phyloP scores from a whole-genome alignment of 1,140 invertebrate genomes.

The Caenorhabditis elegans region DNA sequence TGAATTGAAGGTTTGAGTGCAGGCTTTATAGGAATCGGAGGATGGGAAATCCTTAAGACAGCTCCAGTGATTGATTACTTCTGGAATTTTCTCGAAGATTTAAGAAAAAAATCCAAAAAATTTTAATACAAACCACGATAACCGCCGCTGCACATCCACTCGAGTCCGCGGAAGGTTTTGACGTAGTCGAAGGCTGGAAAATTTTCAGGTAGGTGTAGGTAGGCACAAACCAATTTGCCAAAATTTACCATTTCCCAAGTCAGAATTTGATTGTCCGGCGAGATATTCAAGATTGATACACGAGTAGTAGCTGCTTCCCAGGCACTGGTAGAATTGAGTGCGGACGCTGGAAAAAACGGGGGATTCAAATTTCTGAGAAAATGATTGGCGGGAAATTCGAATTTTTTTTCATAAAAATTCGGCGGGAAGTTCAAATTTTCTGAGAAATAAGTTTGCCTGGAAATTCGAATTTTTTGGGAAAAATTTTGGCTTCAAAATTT shows the following conservation, averaged over 20 bases:
- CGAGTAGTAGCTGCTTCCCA: conserved; percentile 30
- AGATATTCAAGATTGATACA: conserved; percentile 33
- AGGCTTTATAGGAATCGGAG: neutral
- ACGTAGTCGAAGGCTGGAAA: conserved; percentile 37
- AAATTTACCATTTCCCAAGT: neutral
- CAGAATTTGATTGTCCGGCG: neutral
- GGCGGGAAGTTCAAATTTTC: no score
- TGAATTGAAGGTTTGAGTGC: conserved; percentile 7
- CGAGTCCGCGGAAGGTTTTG: conserved; percentile 24
- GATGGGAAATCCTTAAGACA: neutral
- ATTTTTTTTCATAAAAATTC: no score
- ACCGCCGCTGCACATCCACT: conserved; percentile 32
- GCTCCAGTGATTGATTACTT: neutral
- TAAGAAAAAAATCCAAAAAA: neutral
- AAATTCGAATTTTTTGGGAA: no score
- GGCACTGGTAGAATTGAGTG: conserved; percentile 34
- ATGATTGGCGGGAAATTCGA: no score
- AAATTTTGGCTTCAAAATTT: no score
- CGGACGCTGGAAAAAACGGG: neutral
- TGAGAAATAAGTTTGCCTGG: no score
- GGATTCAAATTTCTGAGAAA: no score
- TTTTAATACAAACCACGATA: neutral
- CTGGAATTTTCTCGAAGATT: neutral
- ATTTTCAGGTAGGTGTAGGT: neutral
- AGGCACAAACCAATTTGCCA: neutral